Evolutionary conservation across 2,113 vertebrate species (phyloP).

Genomic region (Neomonachus schauinslandi): DNA sequence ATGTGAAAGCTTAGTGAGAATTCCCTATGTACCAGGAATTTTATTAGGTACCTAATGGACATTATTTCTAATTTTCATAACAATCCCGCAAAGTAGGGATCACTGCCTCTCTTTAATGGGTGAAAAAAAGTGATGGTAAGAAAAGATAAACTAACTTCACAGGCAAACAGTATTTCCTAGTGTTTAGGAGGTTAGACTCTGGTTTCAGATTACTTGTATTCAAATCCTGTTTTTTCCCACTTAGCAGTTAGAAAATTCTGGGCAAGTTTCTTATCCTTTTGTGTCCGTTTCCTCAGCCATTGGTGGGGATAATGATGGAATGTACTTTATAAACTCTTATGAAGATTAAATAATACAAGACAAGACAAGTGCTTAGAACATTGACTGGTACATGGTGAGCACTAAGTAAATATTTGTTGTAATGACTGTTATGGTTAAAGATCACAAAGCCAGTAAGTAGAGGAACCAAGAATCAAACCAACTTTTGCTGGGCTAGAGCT

Average conservation of each 20-base stretch:
- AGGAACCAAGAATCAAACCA: background rate
- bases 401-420: background rate
- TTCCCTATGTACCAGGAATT: background rate
- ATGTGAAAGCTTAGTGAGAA: background rate
- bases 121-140: background rate
- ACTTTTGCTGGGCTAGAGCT: background rate
- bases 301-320: background rate
- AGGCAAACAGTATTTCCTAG: background rate
- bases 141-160: background rate
- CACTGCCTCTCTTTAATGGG: background rate
- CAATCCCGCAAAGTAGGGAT: background rate
- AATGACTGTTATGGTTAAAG: background rate
- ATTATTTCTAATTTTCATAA: constrained; percentile 33
- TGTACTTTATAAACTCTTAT: background rate
- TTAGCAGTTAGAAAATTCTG: constrained; percentile 15
- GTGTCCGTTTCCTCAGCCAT: background rate
- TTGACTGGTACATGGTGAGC: background rate
- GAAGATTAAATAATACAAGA: background rate
- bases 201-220: background rate
- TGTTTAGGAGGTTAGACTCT: background rate
- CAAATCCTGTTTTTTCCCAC: background rate
- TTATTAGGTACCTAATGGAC: background rate
- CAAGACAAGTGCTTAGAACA: background rate
- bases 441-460: background rate
- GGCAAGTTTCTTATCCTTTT: background rate